Conservation (phyloP, 2,113 vertebrate species). For the Octodon degus region DNA sequence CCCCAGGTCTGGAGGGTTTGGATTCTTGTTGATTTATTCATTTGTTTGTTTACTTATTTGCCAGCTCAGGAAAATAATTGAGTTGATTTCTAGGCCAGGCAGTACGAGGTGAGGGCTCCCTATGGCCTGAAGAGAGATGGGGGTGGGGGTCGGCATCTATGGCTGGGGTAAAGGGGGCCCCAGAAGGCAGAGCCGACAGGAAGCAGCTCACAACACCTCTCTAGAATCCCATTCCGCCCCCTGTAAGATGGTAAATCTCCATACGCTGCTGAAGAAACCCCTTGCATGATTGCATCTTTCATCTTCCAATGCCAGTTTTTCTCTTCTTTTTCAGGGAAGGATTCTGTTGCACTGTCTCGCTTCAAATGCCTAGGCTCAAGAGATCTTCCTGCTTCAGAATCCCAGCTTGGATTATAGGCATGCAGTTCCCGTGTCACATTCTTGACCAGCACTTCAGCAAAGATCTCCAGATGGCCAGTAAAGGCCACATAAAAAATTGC, state of each 20-base stretch:
- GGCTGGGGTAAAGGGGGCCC: too few species aligned
- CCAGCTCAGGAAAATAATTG: not conserved
- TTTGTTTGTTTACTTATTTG: slow-evolving; percentile 63
- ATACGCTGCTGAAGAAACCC: not conserved
- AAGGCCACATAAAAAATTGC: not conserved
- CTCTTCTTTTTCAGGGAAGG: not conserved
- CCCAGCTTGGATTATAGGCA: not conserved
- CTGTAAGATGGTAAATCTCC: not conserved
- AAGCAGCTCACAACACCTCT: not conserved
- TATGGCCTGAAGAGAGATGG: not conserved
- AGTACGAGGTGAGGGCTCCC: not conserved
- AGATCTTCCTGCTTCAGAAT: not conserved
- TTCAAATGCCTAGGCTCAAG: not conserved
- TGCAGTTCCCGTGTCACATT: not conserved
- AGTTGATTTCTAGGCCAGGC: slow-evolving; percentile 36
- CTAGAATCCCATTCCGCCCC: not conserved
- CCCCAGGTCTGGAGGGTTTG: not conserved
- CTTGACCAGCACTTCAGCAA: not conserved
- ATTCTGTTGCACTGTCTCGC: not conserved
- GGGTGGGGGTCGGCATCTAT: not conserved
- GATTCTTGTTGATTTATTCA: slow-evolving; percentile 68
- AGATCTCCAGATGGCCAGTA: not conserved
- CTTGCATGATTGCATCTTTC: not conserved
- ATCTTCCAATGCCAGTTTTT: not conserved
- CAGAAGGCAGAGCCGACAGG: too few species aligned